Percentiles rank a stretch among this genome's conserved stretches.
Evolutionary conservation across 2,113 vertebrate genomes (phyloP).

Genomic region (Aphyosemion australe): DNA sequence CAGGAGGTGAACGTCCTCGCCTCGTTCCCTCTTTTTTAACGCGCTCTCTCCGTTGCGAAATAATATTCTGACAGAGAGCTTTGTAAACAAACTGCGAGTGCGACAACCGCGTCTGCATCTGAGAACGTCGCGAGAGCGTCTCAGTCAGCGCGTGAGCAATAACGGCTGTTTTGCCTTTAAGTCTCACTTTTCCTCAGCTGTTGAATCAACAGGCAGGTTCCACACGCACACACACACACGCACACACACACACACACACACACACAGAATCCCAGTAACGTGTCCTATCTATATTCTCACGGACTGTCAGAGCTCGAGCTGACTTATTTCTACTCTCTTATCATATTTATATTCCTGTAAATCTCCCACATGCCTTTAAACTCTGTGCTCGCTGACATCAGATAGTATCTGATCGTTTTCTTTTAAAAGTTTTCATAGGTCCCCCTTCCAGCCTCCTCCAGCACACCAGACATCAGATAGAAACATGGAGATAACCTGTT

Average conservation of each 20-base stretch:
- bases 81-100: conserved; percentile 72
- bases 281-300: background rate
- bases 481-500: conserved; percentile 8
- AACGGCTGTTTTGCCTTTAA: background rate
- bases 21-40: conserved; percentile 8
- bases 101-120: conserved; percentile 5
- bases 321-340: background rate
- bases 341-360: no score
- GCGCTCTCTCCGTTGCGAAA: conserved; percentile 54
- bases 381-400: no score
- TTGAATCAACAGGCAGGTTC: conserved; percentile 65
- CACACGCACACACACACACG: background rate
- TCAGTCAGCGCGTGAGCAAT: no score
- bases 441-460: background rate
- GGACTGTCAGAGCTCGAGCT: background rate
- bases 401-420: no score
- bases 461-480: background rate
- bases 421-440: conserved; percentile 1
- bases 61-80: conserved; percentile 62
- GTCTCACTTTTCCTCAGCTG: background rate
- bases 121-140: background rate
- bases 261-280: no score
- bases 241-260: no score
- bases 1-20: conserved; percentile 19
- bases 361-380: no score